Base-by-base conservation (phyloP, 2,888 invertebrate species). In the Alloscopus bannaensis region DNA sequence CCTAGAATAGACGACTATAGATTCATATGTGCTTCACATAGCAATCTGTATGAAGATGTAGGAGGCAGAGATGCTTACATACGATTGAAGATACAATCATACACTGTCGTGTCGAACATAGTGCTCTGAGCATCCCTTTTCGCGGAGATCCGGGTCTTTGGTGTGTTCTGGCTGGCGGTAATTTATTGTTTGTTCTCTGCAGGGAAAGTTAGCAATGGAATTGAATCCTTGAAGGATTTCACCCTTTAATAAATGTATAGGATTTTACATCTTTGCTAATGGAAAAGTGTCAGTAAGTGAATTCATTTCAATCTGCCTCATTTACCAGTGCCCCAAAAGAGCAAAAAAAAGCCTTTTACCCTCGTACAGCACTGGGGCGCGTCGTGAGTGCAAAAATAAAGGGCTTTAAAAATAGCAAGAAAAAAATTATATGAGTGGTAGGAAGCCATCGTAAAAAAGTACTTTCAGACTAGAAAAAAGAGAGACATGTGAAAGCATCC, bases 201-300 rank as follows among this genome's bases (percentile, higher is more conserved):
- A 57, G 47, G 69, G 64, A 69, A 69, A 55, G 40, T 64, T 77
- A 28, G 36, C 50, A 29, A 45, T 64, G 26, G 65, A 70, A 70
- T 65, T 45, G 77, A 78, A 78, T 78, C 65, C 70, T 70, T 78
- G 45, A 65, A 78, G 71, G 78, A 77, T 77, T 77, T 68, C 59
- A 50, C 47, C 69, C 52, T 65, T 52, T 68, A 77, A 65, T 77
- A 70, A 77, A 77, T 77, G 69, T 45, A 62, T 29, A 55, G 60
- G 76, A 59, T 66, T 77, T 77, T 69, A 69, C 76, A 77, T 77
- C 68, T 69, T 69, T 77, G 77, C 69, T 77, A 77, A 77, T 77
- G 77, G 77, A 77, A 77, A 77, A 77, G 70, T 77, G 77, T 77
- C 77, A 77, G 77, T 70, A 69, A 77, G 76, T 77, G 65, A 70